phyloP scores from a whole-genome alignment of 2,888 invertebrate species.

The Anaspis maculata region DNA sequence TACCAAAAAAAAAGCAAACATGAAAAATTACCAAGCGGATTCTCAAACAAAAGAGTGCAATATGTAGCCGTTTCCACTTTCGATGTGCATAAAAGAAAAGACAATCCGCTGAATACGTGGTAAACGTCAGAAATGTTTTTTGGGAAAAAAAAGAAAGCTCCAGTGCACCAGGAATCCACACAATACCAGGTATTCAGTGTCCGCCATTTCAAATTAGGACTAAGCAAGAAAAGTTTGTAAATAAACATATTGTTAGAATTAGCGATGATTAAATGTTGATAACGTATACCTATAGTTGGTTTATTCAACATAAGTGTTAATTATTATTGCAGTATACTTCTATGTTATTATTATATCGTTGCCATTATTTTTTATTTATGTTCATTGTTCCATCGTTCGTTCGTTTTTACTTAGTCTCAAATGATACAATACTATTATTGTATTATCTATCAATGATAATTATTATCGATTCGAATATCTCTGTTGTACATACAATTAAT shows the following conservation, averaged over 20 bases:
- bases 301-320: constrained; percentile 26
- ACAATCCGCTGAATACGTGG: constrained; percentile 9
- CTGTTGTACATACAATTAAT: no score
- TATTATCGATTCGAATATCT: no score
- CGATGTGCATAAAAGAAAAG: constrained; percentile 9
- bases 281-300: constrained; percentile 31
- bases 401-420: no score
- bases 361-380: no score
- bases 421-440: no score
- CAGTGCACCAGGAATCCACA: no score
- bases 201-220: constrained; percentile 12
- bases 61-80: constrained; percentile 9
- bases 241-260: constrained; percentile 31
- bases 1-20: no score
- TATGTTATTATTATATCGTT: constrained; percentile 25
- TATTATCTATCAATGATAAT: no score
- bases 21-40: no score
- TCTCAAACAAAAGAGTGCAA: constrained; percentile 9
- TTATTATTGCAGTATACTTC: constrained; percentile 19
- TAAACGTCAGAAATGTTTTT: not conserved
- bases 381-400: no score
- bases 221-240: constrained; percentile 25
- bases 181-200: constrained; percentile 11
- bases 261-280: constrained; percentile 31
- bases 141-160: not conserved